These are phyloP conservation scores for Hydropotes inermis DNA, from an alignment of 2,113 vertebrate species.

Conservation along the genomic window DNA sequence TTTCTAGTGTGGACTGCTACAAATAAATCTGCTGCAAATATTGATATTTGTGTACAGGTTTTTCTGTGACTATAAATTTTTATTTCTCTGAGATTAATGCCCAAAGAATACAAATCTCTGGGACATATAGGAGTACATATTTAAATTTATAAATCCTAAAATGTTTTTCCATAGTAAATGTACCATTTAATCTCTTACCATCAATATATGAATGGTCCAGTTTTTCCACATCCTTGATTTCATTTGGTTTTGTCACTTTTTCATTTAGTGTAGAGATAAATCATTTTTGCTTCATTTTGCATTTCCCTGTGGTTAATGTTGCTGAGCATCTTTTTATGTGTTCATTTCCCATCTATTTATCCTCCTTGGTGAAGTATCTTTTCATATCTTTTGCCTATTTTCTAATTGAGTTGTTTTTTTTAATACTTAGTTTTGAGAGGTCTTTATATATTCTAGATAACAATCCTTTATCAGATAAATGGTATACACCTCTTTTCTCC, in stretches of 20 bases:
- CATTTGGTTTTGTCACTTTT: background rate
- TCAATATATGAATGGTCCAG: background rate
- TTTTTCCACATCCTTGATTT: background rate
- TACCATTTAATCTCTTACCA: background rate
- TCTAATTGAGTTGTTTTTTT: background rate
- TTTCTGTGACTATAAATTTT: background rate
- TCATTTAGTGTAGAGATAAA: background rate
- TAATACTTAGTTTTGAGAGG: background rate
- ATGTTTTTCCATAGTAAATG: background rate
- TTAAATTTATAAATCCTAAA: background rate
- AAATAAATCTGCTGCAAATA: background rate
- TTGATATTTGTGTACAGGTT: background rate
- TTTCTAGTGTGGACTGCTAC: background rate
- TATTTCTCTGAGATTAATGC: background rate
- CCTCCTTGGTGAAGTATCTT: background rate
- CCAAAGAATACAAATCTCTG: background rate
- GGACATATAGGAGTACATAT: background rate
- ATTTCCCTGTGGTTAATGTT: background rate
- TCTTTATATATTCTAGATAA: background rate
- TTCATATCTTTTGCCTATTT: background rate
- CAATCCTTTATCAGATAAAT: background rate
- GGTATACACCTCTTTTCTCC: background rate
- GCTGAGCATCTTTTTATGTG: background rate
- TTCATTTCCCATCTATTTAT: background rate
- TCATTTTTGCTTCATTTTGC: background rate